phyloP scores from a whole-genome alignment of 2,797 vertebrate genomes.

The Crenuchus spilurus region DNA sequence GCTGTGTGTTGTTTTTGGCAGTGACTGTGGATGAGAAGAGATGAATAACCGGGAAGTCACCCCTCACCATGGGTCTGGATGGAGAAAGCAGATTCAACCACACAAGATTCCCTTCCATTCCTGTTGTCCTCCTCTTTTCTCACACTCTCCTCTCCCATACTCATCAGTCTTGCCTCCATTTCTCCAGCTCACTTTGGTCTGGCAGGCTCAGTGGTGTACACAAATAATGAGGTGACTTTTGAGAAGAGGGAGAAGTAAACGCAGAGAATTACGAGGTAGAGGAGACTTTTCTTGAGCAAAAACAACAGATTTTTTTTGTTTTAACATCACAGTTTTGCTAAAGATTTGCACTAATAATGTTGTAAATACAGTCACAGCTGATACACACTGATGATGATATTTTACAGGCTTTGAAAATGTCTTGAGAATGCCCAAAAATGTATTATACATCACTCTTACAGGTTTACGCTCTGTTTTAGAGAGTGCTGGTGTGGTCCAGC shows the following conservation, averaged over 20 bases:
- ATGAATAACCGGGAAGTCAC: conserved; percentile 13
- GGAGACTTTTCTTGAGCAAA: too few relatives aligned
- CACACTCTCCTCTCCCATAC: conserved; percentile 1
- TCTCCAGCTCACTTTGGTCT: too few relatives aligned
- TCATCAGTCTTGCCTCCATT: neutral
- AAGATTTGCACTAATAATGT: too few relatives aligned
- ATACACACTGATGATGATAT: too few relatives aligned
- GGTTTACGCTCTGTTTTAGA: too few relatives aligned
- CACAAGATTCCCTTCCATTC: neutral
- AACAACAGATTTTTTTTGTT: too few relatives aligned
- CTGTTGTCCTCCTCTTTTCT: neutral
- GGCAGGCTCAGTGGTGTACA: neutral
- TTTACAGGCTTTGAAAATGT: too few relatives aligned
- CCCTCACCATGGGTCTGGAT: conserved; percentile 8
- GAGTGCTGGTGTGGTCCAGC: too few relatives aligned
- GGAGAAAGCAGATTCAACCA: conserved; percentile 28
- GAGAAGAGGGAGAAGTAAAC: neutral
- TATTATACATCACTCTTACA: too few relatives aligned
- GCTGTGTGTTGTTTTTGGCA: conserved; percentile 30
- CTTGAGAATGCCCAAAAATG: too few relatives aligned
- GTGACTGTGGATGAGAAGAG: conserved; percentile 10
- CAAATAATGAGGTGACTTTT: neutral
- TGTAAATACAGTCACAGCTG: too few relatives aligned
- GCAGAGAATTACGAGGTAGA: neutral
- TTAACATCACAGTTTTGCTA: too few relatives aligned